These are phyloP conservation scores for Esperia sulphurella DNA, from an alignment of 2,888 invertebrate species.

Conservation along the genomic window DNA sequence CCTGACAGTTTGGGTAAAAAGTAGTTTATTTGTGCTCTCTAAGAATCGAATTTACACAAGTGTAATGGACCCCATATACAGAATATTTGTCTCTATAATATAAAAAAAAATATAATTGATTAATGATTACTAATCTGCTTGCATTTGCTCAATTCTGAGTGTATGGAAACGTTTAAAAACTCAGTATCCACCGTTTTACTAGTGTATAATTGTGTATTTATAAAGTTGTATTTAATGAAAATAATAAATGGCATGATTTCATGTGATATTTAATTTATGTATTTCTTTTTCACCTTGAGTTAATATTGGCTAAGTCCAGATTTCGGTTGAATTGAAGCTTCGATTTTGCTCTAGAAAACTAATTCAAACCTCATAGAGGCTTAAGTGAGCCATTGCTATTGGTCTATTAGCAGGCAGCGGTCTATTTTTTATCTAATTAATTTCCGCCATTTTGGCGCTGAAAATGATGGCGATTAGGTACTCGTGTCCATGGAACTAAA, in stretches of 20 bases:
- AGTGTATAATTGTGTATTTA: conserved; percentile 64
- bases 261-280: conserved; percentile 39
- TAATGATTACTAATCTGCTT: conserved; percentile 46
- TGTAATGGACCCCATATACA: neutral
- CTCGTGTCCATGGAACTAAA: no score
- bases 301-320: no score
- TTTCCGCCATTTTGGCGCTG: no score
- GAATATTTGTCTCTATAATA: no score
- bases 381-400: no score
- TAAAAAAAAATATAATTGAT: neutral
- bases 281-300: no score
- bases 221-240: conserved; percentile 61
- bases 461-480: no score
- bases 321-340: no score
- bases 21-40: neutral
- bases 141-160: conserved; percentile 66
- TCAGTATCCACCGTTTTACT: conserved; percentile 60
- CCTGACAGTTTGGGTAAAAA: neutral
- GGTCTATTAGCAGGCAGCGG: no score
- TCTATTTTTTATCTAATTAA: no score
- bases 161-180: conserved; percentile 39
- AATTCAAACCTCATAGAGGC: no score
- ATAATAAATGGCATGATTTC: conserved; percentile 69
- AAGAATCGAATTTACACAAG: neutral
- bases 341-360: no score